Evolutionary conservation across 2,888 invertebrate species (phyloP).

Genomic region (Mesoligia furuncula): DNA sequence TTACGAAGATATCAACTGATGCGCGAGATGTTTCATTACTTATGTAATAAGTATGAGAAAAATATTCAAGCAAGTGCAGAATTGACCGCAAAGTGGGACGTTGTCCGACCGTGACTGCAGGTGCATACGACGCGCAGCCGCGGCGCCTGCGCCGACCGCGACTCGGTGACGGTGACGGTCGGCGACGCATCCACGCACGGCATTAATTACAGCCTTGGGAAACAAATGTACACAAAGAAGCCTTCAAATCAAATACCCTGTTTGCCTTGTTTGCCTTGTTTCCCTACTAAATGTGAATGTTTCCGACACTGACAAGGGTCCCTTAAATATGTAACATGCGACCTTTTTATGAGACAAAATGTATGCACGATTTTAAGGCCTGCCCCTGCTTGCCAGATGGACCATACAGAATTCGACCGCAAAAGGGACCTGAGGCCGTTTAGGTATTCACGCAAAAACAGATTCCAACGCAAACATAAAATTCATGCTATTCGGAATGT

Average conservation of each 20-base stretch:
- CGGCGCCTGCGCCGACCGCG: slow-evolving; percentile 18
- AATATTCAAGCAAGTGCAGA: slow-evolving; percentile 69
- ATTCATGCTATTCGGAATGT: slow-evolving; percentile 30
- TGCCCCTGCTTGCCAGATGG: slow-evolving; percentile 53
- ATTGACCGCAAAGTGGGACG: slow-evolving; percentile 78
- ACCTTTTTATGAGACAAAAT: slow-evolving; percentile 68
- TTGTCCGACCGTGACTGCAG: slow-evolving; percentile 81
- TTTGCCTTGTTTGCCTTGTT: slow-evolving; percentile 48
- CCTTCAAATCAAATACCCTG: slow-evolving; percentile 28
- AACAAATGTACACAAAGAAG: slow-evolving; percentile 38
- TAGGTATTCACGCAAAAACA: slow-evolving; percentile 53
- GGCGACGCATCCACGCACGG: slow-evolving; percentile 37
- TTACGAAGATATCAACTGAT: slow-evolving; percentile 34
- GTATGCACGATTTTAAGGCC: slow-evolving; percentile 63
- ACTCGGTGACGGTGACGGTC: slow-evolving; percentile 41
- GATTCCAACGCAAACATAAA: slow-evolving; percentile 39
- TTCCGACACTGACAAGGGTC: slow-evolving; percentile 79
- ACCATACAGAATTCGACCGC: slow-evolving; percentile 50
- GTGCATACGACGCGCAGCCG: slow-evolving; percentile 42
- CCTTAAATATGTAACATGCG: slow-evolving; percentile 70
- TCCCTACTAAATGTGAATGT: slow-evolving; percentile 63
- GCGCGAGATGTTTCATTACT: slow-evolving; percentile 45
- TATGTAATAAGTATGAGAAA: slow-evolving; percentile 69
- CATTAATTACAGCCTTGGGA: slow-evolving; percentile 44
- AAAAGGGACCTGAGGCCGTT: slow-evolving; percentile 40